Base-by-base conservation (phyloP, 2,113 vertebrate genomes). In the Mohoua ochrocephala region DNA sequence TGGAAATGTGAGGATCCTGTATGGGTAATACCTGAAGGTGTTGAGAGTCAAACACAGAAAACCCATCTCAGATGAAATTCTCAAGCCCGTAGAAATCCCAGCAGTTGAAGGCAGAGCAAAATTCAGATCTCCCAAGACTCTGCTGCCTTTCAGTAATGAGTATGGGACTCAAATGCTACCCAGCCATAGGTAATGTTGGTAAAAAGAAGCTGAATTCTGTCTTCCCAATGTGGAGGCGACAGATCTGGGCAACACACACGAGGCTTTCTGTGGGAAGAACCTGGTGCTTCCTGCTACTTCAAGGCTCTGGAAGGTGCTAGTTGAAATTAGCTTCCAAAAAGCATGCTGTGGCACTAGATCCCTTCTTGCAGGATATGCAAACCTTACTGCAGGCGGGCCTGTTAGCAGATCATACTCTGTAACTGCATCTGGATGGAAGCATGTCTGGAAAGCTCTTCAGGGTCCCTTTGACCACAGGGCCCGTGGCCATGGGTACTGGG, bases 221-320 rank as follows among this genome's bases (percentile, higher is more conserved):
- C 14, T 71, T 82, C 35, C 49, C 47, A 47, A 11, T 2, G 5
- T 30, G 44, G 47, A 74, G 13, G 12, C 53, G 59, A 24, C 31
- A 84, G 50, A n/a, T 11, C 9, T 6, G 3, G 28, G 22, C 49
- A 67, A 33, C 11, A 49, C 28, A 45, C 33, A 31, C 0, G 0
- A 65, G 31, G 18, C 4, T 74, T 70, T 70, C 39, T 67, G 15
- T 19, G 28, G 15, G 9, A 74, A 91, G 15, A 65, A 41, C 13
- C 2, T 45, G 10, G 6, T 35, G 2, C 23, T 73, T 79, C 31
- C 47, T 26, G 11, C 50, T n/a, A 12, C 23, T 45, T 18, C 7
- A 3, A 77, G 33, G n/a, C 13, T 93, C 37, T 84, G 41, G 54
- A 64, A 89, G 8, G 4, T 75, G 42, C 26, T 50, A 54, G 21